phyloP scores from a whole-genome alignment of 2,113 vertebrate genomes.

The Orcinus orca region DNA sequence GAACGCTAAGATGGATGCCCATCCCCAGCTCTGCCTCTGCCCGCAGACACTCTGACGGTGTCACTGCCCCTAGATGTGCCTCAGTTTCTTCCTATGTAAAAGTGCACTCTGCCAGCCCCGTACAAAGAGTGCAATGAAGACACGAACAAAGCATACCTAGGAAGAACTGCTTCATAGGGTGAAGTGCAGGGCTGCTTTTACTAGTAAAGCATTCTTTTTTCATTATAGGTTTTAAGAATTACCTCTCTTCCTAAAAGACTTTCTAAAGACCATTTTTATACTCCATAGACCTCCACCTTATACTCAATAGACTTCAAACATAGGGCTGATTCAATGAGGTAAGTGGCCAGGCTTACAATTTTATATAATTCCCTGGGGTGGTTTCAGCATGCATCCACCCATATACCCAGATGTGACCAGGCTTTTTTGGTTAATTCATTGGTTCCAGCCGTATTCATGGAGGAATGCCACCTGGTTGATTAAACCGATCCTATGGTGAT shows the following conservation, averaged over 20 bases:
- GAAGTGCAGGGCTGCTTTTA: not conserved
- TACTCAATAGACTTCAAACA: not conserved
- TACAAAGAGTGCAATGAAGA: not conserved
- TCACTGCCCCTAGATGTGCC: not conserved
- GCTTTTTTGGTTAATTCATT: not conserved
- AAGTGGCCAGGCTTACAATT: not conserved
- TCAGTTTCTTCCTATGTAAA: not conserved
- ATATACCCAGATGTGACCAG: not conserved
- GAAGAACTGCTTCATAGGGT: no score
- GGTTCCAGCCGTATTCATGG: not conserved
- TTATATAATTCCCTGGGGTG: not conserved
- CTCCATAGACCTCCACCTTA: not conserved
- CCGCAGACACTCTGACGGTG: fast-evolving
- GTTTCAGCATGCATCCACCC: not conserved
- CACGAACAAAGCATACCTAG: no score
- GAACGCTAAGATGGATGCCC: fast-evolving
- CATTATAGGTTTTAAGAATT: not conserved
- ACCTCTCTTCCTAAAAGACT: not conserved
- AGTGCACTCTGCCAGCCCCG: not conserved
- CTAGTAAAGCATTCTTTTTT: not conserved
- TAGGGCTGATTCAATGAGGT: not conserved
- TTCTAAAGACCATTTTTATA: not conserved
- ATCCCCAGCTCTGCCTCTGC: fast-evolving
- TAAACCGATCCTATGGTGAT: not conserved
- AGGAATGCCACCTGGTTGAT: not conserved